Conservation (phyloP, 2,888 invertebrate species). For the Yponomeuta malinellus region DNA sequence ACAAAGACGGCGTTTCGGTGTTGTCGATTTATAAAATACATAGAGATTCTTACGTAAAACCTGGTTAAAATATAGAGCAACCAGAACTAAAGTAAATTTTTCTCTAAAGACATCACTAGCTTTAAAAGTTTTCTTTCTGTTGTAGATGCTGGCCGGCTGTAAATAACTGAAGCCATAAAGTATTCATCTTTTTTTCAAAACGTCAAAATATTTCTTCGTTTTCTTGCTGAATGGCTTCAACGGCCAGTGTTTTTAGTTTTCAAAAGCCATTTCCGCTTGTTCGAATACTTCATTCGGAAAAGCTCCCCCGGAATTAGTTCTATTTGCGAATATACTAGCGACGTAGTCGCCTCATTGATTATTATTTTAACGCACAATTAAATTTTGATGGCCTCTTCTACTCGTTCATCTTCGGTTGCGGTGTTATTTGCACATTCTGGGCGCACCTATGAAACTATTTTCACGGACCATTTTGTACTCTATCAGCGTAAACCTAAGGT, state of each 20-base stretch:
- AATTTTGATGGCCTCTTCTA: constrained; percentile 72
- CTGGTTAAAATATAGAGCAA: not conserved
- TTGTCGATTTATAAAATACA: not conserved
- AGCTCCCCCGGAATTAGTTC: constrained; percentile 45
- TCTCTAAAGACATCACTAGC: no score
- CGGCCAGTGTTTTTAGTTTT: not conserved
- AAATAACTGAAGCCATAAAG: not conserved
- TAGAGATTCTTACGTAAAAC: not conserved
- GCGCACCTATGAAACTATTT: not conserved
- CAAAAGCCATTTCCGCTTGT: not conserved
- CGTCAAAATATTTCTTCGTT: not conserved
- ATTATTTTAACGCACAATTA: constrained; percentile 75
- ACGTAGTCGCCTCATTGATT: constrained; percentile 71
- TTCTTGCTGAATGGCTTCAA: not conserved
- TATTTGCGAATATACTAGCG: constrained; percentile 44
- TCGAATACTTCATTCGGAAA: constrained; percentile 25
- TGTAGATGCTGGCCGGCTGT: not conserved
- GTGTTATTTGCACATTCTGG: constrained; percentile 27
- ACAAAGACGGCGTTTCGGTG: constrained; percentile 13
- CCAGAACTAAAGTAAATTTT: no score
- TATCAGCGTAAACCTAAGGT: constrained; percentile 32
- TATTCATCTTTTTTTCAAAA: not conserved
- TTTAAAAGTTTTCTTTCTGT: not conserved
- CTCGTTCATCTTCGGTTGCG: constrained; percentile 67
- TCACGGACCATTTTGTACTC: constrained; percentile 27